Base-by-base conservation (phyloP, 2,797 vertebrate species). In the Xenentodon cancila region DNA sequence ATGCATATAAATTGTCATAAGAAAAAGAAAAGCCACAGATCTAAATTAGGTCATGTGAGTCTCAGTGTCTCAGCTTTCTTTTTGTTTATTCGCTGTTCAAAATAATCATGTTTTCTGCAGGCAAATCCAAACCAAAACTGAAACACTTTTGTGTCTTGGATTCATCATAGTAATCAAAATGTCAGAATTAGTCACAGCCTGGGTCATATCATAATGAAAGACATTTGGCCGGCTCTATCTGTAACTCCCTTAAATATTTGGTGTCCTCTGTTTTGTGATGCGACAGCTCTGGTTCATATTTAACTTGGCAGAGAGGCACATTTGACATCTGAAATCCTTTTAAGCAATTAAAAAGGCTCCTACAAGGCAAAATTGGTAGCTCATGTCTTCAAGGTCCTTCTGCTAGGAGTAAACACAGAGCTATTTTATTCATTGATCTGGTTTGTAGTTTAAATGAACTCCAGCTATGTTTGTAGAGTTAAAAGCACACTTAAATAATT, bases 281-380 rank as follows among this genome's bases (percentile, higher is more conserved):
- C 81, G 67, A 91, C 86, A 90, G 73, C 81, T 68, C 56, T 69
- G 73, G 78, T 81, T 76, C 64, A 81, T 76, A 70, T 86, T 73
- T 74, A 84, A 81, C 81, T 67, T 42, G 47, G 42, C 47, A 66
- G 30, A 83, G 75, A 42, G 46, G 57, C 72, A 60, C 54, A 77
- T 83, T 77, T 64, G 81, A 73, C 65, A 66, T 75, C 68, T 70
- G 49, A 81, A 86, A 82, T 73, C 75, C 62, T 75, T 84, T 69
- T 61, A 72, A 79, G 34, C 20, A 61, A 55, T 59, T 53, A 48
- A 67, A 71, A 66, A 58, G 19, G 3, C 58, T 48, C 68, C 61
- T n/a, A 55, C 9, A n/a, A 69, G 62, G 74, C 47, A 73, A 75
- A 68, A 75, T 47, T 67, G 53, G 56, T 56, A 46, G 63, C 63